phyloP scores from a whole-genome alignment of 30 jellyfish, hydroid and myxozoan species.

The Nemopilema nomurai region DNA sequence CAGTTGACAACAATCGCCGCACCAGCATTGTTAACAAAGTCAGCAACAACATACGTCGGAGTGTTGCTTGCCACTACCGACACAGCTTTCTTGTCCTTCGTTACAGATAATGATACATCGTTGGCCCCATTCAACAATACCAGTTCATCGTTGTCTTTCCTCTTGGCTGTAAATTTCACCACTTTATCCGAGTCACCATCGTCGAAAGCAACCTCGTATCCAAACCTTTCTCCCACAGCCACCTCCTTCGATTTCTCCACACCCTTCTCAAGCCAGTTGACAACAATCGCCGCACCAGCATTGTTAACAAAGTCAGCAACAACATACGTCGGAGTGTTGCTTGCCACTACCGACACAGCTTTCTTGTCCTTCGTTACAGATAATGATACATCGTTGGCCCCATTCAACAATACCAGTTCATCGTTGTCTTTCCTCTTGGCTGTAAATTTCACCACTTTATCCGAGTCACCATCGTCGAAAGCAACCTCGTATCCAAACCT shows the following conservation, averaged over 20 bases:
- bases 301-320: slow-evolving; percentile 19
- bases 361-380: slow-evolving; percentile 1
- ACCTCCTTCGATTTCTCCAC: slow-evolving; percentile 3
- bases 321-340: slow-evolving; percentile 12
- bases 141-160: slow-evolving; percentile 3
- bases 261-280: slow-evolving; percentile 19
- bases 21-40: slow-evolving; percentile 20
- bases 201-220: neutral
- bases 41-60: slow-evolving; percentile 23
- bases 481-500: neutral
- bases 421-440: neutral
- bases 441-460: neutral
- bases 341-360: neutral
- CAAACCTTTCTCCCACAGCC: slow-evolving; percentile 4
- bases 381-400: neutral
- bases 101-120: neutral
- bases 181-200: slow-evolving; percentile 4
- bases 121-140: slow-evolving; percentile 23
- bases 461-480: neutral
- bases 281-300: slow-evolving; percentile 28
- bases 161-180: slow-evolving; percentile 27
- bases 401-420: neutral
- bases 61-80: slow-evolving; percentile 5
- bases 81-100: neutral
- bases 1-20: slow-evolving; percentile 15